These are phyloP conservation scores for Parauchenoglanis punctatus DNA, from an alignment of 2,797 vertebrate genomes.

Conservation along the genomic window DNA sequence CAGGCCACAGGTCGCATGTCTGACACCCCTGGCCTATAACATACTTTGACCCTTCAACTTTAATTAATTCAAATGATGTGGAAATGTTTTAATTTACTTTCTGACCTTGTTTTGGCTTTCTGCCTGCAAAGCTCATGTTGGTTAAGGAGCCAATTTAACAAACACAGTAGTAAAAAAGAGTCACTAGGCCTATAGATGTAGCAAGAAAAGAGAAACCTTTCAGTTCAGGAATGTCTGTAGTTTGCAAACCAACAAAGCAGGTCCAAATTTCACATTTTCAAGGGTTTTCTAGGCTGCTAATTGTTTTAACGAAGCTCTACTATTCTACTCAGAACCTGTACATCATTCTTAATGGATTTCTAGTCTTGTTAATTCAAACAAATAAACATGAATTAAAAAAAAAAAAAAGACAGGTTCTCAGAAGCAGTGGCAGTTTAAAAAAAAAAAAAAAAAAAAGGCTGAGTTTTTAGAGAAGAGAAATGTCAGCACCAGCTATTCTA, in stretches of 20 bases:
- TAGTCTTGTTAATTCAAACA: not conserved
- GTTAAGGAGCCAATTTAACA: not conserved
- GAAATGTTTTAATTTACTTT: not conserved
- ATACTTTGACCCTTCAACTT: conserved; percentile 6
- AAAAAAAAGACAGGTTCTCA: not conserved
- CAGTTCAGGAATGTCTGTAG: too few species aligned
- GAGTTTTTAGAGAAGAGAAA: not conserved
- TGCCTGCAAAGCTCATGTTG: not conserved
- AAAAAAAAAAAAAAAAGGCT: not conserved
- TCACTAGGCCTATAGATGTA: not conserved
- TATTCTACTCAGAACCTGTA: not conserved
- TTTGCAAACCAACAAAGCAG: not conserved
- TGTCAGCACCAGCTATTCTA: not conserved
- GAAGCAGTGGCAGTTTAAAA: not conserved
- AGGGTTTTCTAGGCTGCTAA: not conserved
- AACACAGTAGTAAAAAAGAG: not conserved
- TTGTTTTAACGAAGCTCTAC: not conserved
- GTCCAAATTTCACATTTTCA: not conserved
- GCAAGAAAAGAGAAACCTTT: not conserved
- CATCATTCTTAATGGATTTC: not conserved
- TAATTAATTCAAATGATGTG: conserved; percentile 9
- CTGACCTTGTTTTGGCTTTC: conserved; percentile 13
- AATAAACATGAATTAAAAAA: not conserved
- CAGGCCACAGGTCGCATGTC: not conserved
- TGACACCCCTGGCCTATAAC: not conserved